Percentiles rank a stretch among this genome's conserved stretches.
Conservation (phyloP, 2,888 invertebrate species). For the Tridacna gigas region DNA sequence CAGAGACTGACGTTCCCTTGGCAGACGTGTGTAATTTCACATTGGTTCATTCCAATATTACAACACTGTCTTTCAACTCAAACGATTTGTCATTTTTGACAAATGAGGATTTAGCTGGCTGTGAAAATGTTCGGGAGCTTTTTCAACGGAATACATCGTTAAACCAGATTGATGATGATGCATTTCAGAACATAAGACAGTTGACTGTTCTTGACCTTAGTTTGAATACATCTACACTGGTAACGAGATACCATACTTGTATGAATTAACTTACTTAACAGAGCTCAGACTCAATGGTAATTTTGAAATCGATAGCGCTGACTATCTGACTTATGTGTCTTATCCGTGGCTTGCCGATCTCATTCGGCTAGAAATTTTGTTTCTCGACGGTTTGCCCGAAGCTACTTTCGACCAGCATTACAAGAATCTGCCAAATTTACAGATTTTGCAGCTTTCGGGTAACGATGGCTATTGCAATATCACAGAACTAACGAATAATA, state of each 20-base stretch:
- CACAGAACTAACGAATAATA: not conserved
- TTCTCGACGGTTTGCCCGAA: conserved; percentile 6
- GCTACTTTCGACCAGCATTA: not conserved
- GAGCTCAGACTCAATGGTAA: not conserved
- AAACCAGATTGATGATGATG: not conserved
- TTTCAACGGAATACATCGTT: not conserved
- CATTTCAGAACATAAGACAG: not conserved
- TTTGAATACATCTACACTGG: not conserved
- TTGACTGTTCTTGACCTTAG: not conserved
- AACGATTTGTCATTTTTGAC: not conserved
- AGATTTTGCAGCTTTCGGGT: not conserved
- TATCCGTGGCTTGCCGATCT: not conserved
- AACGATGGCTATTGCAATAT: not conserved
- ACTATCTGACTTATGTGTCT: too few relatives aligned
- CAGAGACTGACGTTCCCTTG: not conserved
- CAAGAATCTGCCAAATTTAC: not conserved
- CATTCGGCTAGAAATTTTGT: not conserved
- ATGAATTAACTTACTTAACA: not conserved
- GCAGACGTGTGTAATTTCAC: not conserved
- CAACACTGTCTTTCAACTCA: not conserved
- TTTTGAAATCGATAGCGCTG: not conserved
- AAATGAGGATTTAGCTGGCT: not conserved
- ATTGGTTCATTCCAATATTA: not conserved
- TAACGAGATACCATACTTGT: not conserved
- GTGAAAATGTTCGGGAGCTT: not conserved